Evolutionary conservation across 2,888 invertebrate genomes (phyloP).

Genomic region (Metallyticus violacea): DNA sequence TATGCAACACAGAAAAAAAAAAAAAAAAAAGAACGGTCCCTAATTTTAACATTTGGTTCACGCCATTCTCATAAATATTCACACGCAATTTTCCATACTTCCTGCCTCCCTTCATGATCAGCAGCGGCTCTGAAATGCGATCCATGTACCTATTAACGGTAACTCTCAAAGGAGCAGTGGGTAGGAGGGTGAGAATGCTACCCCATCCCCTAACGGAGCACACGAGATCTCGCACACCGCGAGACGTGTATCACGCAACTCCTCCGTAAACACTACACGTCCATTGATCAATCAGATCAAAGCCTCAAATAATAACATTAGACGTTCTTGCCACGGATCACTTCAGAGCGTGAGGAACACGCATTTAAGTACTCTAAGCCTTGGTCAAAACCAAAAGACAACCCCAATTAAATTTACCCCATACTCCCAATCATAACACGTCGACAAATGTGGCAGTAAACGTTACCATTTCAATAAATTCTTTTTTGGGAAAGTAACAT

Average conservation of each 20-base stretch:
- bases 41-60: neutral
- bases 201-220: neutral
- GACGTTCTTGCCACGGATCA: neutral
- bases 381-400: no score
- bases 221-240: neutral
- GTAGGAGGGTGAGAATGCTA: no score
- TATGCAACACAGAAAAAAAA: neutral
- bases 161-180: neutral
- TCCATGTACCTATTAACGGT: slow-evolving; percentile 2
- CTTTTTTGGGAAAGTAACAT: no score
- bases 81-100: neutral
- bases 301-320: neutral
- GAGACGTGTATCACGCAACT: neutral
- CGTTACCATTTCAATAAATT: no score
- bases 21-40: neutral
- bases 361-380: no score
- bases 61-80: slow-evolving; percentile 1
- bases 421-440: no score
- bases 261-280: no score
- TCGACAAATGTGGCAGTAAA: no score
- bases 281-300: neutral
- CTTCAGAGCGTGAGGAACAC: neutral
- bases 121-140: neutral
- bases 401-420: no score
- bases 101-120: neutral